Percentiles rank a stretch among this genome's conserved stretches.
These are phyloP conservation scores for Nyleta sp. DNA, from an alignment of 2,888 invertebrate species.

Conservation along the genomic window DNA sequence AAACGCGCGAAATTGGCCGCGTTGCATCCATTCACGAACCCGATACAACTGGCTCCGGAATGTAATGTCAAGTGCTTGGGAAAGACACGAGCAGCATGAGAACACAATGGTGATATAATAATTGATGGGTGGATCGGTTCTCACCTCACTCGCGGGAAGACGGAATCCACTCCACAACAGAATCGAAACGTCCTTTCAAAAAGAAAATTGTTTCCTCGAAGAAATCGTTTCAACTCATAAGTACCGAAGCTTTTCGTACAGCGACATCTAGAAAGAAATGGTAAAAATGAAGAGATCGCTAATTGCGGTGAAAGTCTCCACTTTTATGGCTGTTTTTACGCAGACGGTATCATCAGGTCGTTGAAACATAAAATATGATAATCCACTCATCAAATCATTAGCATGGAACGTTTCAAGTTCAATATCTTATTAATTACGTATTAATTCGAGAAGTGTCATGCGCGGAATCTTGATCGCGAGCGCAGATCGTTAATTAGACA, in stretches of 20 bases:
- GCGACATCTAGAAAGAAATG: background rate
- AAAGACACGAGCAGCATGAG: constrained; percentile 36
- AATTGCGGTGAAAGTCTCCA: background rate
- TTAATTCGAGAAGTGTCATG: background rate
- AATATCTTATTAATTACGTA: constrained; percentile 4
- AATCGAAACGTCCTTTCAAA: background rate
- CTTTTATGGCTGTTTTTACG: background rate
- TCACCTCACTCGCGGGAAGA: constrained; percentile 7
- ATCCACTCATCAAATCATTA: background rate
- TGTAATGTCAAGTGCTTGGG: constrained; percentile 37
- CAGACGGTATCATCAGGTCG: background rate
- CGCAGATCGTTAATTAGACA: background rate
- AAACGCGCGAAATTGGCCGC: constrained; percentile 30
- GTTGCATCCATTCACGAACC: constrained; percentile 30
- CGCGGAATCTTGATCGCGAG: background rate
- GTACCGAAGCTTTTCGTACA: background rate
- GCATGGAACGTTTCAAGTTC: constrained; percentile 4
- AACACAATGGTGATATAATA: constrained; percentile 36
- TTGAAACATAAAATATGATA: background rate
- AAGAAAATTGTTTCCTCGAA: too few species aligned
- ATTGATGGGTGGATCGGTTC: constrained; percentile 27
- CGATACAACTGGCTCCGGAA: constrained; percentile 18
- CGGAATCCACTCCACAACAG: background rate
- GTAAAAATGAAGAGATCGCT: background rate
- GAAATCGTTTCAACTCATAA: too few species aligned